Evolutionary conservation across 1,140 invertebrate species (phyloP).

Genomic region (Amphibalanus amphitrite): DNA sequence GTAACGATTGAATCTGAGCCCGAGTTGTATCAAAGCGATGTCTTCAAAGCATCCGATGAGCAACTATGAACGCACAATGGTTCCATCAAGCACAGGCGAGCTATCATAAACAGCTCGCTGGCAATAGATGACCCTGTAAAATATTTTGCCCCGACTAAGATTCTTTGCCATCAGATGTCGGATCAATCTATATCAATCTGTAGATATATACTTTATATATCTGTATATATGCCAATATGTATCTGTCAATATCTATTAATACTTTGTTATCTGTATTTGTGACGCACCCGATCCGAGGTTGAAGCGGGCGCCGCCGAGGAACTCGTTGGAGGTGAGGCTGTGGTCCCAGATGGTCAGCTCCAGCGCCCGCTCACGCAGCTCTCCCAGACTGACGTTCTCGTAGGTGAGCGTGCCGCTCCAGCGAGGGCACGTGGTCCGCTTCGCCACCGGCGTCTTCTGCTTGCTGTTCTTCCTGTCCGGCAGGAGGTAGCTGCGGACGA

Average conservation of each 20-base stretch:
- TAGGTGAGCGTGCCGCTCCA: conserved; percentile 87
- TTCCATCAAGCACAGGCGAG: too few relatives aligned
- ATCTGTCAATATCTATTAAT: not conserved
- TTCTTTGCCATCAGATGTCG: too few relatives aligned
- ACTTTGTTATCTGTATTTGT: not conserved
- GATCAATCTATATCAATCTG: too few relatives aligned
- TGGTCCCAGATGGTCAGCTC: conserved; percentile 93
- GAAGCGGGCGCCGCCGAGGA: too few relatives aligned
- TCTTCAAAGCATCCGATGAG: too few relatives aligned
- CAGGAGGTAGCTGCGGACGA: conserved; percentile 63
- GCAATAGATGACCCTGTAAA: too few relatives aligned
- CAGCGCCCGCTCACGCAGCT: conserved; percentile 61
- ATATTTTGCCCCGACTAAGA: too few relatives aligned
- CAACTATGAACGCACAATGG: too few relatives aligned
- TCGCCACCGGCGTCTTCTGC: conserved; percentile 75
- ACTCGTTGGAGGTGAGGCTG: conserved; percentile 79
- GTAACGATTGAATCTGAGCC: too few relatives aligned
- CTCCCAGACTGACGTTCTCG: conserved; percentile 61
- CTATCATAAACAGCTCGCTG: too few relatives aligned
- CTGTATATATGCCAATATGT: not conserved
- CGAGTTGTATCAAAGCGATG: too few relatives aligned
- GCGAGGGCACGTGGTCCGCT: conserved; percentile 53
- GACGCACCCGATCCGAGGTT: too few relatives aligned
- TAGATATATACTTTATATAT: not conserved
- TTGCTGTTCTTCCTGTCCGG: conserved; percentile 75